A percentile compares a stretch with the other conserved stretches of the same genome.
These are phyloP conservation scores for Vireo altiloquus DNA, from an alignment of 2,113 vertebrate species.

Conservation along the genomic window DNA sequence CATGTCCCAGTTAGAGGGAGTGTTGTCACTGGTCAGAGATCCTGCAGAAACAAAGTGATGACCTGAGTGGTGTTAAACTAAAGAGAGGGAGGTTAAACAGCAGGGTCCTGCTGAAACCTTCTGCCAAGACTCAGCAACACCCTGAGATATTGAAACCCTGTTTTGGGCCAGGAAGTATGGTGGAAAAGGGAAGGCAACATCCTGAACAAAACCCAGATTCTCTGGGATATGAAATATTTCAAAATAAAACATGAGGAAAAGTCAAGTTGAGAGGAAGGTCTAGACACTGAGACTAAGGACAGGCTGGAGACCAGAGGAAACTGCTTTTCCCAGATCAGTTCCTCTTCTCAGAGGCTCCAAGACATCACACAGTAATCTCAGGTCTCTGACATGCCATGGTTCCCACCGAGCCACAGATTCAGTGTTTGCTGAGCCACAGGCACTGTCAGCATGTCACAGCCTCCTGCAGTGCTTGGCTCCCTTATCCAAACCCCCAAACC, in stretches of 20 bases:
- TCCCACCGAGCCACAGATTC: background rate
- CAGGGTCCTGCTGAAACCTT: background rate
- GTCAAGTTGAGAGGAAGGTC: background rate
- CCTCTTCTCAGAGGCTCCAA: background rate
- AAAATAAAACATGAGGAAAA: background rate
- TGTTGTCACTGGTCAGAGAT: background rate
- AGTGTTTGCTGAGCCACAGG: background rate
- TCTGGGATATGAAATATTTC: background rate
- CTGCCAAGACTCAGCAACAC: background rate
- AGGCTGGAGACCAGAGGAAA: background rate
- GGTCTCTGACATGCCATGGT: rapidly evolving
- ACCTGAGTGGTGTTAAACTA: background rate
- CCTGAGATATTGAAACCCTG: background rate
- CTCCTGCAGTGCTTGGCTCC: background rate
- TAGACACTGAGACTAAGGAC: background rate
- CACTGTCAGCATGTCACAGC: background rate
- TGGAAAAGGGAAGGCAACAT: background rate
- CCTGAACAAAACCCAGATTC: background rate
- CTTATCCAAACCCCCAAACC: background rate
- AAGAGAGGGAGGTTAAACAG: background rate
- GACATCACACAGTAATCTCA: background rate
- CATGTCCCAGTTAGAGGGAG: background rate
- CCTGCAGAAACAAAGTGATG: background rate
- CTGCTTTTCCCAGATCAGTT: background rate
- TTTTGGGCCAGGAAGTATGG: background rate